Base-by-base conservation (phyloP, 2,113 vertebrate species). In the Cyprinus carpio region DNA sequence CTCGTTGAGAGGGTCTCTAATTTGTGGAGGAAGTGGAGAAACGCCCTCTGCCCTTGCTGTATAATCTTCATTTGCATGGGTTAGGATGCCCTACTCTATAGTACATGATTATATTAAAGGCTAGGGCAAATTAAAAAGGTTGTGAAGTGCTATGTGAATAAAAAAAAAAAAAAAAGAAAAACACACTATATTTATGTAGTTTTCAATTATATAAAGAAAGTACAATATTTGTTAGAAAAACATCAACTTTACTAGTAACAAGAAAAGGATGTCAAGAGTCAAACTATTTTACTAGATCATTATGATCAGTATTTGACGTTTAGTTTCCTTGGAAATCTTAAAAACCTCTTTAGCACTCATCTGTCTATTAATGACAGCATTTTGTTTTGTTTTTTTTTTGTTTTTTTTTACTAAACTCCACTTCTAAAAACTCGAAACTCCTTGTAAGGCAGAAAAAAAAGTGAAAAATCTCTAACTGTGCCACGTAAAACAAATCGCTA, bases 401-500 rank as follows among this genome's bases (percentile, higher is more conserved):
- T n/a, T 51, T 37, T 54, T 54, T 84, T 65, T 75, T 18, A 31
- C 34, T 25, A 74, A 85, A 60, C 49, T 43, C 25, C 67, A 86
- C 78, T 75, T 80, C 77, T 74, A 75, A 72, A 71, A 85, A 67
- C 72, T 81, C 31, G 34, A 77, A 16, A 58, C 25, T 64, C 80
- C 40, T 80, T 43, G 23, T 75, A 74, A 60, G 67, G 56, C 78
- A 54, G 62, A 51, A 64, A 74, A 91, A 91, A 71, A 43, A 40
- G 56, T 71, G 62, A 71, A 71, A 81, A 86, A 81, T 29, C 25
- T 90, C 89, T 91, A 95, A 94, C 95, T 93, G 92, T 92, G 95
- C 92, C 93, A 90, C 91, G 93, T 95, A 93, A 95, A 94, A 93
- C 86, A 92, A 97, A 97, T 96, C 96, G 95, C 94, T 97, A 98